Evolutionary conservation across 2,888 invertebrate species (phyloP).

Genomic region (Synanthedon vespiformis): DNA sequence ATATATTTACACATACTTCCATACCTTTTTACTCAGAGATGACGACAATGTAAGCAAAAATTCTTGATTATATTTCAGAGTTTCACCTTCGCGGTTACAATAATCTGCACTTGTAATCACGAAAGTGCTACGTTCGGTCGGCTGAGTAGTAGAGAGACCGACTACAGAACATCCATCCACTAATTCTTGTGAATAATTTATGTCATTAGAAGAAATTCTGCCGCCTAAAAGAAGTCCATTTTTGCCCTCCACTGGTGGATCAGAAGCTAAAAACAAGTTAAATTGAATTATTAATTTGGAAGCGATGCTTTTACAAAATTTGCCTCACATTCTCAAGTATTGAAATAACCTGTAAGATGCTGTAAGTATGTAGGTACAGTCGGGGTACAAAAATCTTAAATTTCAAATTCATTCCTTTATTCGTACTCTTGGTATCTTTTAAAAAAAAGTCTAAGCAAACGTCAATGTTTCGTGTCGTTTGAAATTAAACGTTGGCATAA

Average conservation of each 20-base stretch:
- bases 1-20: background rate
- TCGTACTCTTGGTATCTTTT: no score
- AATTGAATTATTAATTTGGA: background rate
- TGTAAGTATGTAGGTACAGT: no score
- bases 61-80: conserved; percentile 54
- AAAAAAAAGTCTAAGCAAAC: no score
- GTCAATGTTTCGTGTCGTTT: no score
- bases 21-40: conserved; percentile 25
- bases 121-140: conserved; percentile 38
- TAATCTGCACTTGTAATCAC: conserved; percentile 53
- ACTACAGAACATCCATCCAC: conserved; percentile 45
- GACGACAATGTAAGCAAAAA: conserved; percentile 47
- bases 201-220: conserved; percentile 45
- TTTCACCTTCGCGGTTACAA: conserved; percentile 45
- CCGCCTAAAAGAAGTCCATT: conserved; percentile 48
- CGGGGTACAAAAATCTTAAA: no score
- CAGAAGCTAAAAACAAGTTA: conserved; percentile 23
- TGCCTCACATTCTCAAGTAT: no score
- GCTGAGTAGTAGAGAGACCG: conserved; percentile 22
- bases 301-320: background rate
- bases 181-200: conserved; percentile 47
- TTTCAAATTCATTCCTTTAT: no score
- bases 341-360: no score
- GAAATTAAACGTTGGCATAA: no score
- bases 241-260: conserved; percentile 36